Evolutionary conservation across 2,113 vertebrate species (phyloP).

Genomic region (Hyla sarda): DNA sequence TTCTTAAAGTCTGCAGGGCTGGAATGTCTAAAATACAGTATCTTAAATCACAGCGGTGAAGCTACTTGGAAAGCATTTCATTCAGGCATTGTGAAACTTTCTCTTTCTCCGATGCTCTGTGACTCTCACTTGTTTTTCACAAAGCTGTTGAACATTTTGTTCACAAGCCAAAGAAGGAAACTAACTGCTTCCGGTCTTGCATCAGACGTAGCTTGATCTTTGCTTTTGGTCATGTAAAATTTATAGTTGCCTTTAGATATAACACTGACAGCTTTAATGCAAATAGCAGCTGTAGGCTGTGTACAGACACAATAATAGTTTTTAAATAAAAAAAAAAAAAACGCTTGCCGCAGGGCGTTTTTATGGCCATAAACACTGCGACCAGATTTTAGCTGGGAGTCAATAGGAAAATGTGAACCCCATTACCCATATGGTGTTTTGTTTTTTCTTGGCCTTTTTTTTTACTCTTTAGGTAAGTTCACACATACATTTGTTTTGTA

Average conservation of each 20-base stretch:
- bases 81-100: neutral
- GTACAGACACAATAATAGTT: no score
- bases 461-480: no score
- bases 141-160: conserved; percentile 36
- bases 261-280: neutral
- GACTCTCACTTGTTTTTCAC: conserved; percentile 34
- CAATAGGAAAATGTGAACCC: no score
- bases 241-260: conserved; percentile 8
- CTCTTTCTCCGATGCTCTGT: neutral
- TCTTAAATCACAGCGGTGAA: neutral
- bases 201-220: conserved; percentile 36
- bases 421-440: no score
- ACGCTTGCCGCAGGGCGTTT: no score
- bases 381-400: no score
- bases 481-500: no score
- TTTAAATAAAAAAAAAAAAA: no score
- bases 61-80: neutral
- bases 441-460: no score
- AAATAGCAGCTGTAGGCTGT: neutral
- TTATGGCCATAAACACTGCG: no score
- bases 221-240: conserved; percentile 11
- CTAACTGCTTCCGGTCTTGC: conserved; percentile 37
- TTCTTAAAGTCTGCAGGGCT: no score
- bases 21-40: no score
- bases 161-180: conserved; percentile 34